Evolutionary conservation across 2,113 vertebrate genomes (phyloP).

Genomic region (Jaculus jaculus): DNA sequence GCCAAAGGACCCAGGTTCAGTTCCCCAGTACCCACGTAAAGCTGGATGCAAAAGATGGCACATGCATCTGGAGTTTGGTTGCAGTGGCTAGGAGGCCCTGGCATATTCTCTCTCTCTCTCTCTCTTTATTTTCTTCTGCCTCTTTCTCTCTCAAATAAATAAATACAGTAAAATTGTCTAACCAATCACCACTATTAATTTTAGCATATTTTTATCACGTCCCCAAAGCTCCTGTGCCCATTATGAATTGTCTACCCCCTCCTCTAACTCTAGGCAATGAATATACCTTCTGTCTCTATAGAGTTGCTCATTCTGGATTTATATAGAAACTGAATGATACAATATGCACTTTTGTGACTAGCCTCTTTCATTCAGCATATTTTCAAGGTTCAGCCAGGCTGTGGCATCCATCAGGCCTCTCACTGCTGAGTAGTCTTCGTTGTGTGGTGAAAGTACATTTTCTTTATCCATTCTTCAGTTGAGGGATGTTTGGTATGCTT

Average conservation of each 20-base stretch:
- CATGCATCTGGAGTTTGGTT: too few relatives aligned
- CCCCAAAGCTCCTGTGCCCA: background rate
- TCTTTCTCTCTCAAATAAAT: too few relatives aligned
- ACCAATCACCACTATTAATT: background rate
- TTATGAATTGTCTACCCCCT: background rate
- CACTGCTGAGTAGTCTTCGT: background rate
- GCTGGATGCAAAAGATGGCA: too few relatives aligned
- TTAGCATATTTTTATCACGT: conserved; percentile 14
- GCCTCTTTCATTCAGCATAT: background rate
- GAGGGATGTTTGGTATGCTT: background rate
- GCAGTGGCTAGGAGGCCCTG: too few relatives aligned
- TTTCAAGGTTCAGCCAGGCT: background rate
- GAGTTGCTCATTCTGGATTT: background rate
- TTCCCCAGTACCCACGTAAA: too few relatives aligned
- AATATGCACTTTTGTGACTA: background rate
- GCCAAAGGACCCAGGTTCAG: too few relatives aligned
- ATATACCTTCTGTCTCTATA: background rate
- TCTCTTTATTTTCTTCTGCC: too few relatives aligned
- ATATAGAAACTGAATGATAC: background rate
- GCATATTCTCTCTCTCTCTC: too few relatives aligned
- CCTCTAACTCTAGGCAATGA: too few relatives aligned
- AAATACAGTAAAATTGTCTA: background rate
- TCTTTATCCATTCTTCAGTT: background rate
- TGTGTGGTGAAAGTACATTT: background rate
- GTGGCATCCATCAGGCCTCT: background rate